phyloP scores from a whole-genome alignment of 2,888 invertebrate species.

The Litoditis marina region DNA sequence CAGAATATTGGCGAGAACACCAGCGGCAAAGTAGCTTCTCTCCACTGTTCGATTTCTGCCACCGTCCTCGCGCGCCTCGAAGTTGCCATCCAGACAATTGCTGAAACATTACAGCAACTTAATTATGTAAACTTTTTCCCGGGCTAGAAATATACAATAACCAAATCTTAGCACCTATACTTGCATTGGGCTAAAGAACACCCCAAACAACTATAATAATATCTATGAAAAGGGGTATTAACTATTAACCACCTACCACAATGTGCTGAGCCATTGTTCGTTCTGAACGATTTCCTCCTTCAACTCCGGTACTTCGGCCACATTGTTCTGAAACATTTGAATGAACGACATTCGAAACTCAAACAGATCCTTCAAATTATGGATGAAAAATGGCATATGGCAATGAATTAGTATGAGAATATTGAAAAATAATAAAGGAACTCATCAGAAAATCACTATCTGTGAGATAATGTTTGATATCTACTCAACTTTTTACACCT shows the following conservation, averaged over 20 bases:
- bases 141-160: no score
- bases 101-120: no score
- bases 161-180: no score
- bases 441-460: no score
- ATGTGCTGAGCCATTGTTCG: constrained; percentile 64
- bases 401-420: neutral
- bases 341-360: no score
- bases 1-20: constrained; percentile 42
- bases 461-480: no score
- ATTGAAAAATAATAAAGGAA: no score
- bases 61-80: constrained; percentile 21
- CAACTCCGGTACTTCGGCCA: constrained; percentile 72
- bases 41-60: constrained; percentile 68
- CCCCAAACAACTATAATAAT: neutral
- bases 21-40: constrained; percentile 71
- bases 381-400: no score
- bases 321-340: constrained; percentile 69
- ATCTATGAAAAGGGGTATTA: neutral
- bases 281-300: constrained; percentile 67
- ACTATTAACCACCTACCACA: constrained; percentile 25
- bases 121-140: no score
- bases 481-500: no score
- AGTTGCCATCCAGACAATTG: constrained; percentile 32
- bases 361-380: no score
- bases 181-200: no score